phyloP scores from a whole-genome alignment of 2,888 invertebrate species.

The Agrochola litura region DNA sequence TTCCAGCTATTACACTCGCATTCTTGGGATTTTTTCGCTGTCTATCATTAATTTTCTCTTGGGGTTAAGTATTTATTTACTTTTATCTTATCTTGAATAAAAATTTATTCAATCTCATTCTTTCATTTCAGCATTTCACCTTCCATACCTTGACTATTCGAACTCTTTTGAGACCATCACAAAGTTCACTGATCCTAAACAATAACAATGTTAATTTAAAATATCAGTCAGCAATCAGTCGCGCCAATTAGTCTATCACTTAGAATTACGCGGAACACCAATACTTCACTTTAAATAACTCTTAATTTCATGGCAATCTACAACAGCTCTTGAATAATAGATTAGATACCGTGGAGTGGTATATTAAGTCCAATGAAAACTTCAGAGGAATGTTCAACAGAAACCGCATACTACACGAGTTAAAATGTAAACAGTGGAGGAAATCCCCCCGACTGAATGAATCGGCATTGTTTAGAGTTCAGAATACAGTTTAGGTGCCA shows the following conservation, averaged over 20 bases:
- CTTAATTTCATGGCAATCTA: slow-evolving; percentile 14
- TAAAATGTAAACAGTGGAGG: slow-evolving; percentile 18
- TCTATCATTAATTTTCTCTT: slow-evolving; percentile 16
- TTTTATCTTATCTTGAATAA: neutral
- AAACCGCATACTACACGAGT: slow-evolving; percentile 5
- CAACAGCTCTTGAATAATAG: slow-evolving; percentile 26
- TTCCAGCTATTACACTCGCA: neutral
- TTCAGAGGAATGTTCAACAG: slow-evolving; percentile 11
- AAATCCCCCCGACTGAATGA: slow-evolving; percentile 26
- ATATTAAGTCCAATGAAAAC: slow-evolving; percentile 20
- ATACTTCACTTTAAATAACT: slow-evolving; percentile 15
- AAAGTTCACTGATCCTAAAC: slow-evolving; percentile 1
- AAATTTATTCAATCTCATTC: neutral
- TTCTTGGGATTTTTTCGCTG: neutral
- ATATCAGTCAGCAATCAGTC: neutral
- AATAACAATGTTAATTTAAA: slow-evolving; percentile 3
- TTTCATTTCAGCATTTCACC: neutral
- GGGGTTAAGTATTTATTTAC: neutral
- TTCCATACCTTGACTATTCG: neutral
- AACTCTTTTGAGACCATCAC: neutral
- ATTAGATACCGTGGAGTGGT: slow-evolving; percentile 26
- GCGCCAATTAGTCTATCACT: slow-evolving; percentile 16
- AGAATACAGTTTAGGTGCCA: slow-evolving; percentile 14
- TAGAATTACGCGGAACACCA: slow-evolving; percentile 3
- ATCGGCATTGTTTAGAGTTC: slow-evolving; percentile 20